Conservation (phyloP, 2,888 invertebrate species). For the Drosophila neonasuta region DNA sequence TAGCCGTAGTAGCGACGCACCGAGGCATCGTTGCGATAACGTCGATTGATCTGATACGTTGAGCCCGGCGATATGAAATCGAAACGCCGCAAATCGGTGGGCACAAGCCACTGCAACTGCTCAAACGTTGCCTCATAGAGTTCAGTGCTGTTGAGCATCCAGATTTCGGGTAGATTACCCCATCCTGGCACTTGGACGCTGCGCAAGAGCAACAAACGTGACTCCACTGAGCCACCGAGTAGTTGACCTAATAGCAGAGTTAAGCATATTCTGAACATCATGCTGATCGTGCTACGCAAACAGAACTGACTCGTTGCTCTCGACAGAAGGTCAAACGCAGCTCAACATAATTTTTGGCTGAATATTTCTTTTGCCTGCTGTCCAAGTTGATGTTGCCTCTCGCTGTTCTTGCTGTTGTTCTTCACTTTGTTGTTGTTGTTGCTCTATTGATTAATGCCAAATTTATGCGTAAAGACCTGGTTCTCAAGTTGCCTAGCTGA, state of each 20-base stretch:
- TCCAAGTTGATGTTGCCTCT: background rate
- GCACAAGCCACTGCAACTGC: slow-evolving; percentile 71
- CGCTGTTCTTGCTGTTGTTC: background rate
- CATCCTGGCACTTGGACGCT: slow-evolving; percentile 55
- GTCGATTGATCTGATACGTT: slow-evolving; percentile 74
- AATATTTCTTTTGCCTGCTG: background rate
- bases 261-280: slow-evolving; percentile 25
- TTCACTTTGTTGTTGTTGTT: slow-evolving; percentile 4
- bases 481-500: slow-evolving; percentile 13
- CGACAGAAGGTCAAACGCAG: slow-evolving; percentile 40
- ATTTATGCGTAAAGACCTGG: slow-evolving; percentile 62
- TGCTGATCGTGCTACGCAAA: slow-evolving; percentile 44
- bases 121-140: slow-evolving; percentile 71
- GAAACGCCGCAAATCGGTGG: slow-evolving; percentile 68
- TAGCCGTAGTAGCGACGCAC: slow-evolving; percentile 83
- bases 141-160: slow-evolving; percentile 61
- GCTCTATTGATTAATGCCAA: slow-evolving; percentile 60
- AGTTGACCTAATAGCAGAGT: slow-evolving; percentile 9
- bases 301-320: slow-evolving; percentile 50
- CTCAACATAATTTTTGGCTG: slow-evolving; percentile 7
- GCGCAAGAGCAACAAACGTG: slow-evolving; percentile 51
- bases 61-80: slow-evolving; percentile 74
- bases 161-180: slow-evolving; percentile 46
- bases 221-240: slow-evolving; percentile 1
- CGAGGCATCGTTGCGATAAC: slow-evolving; percentile 67